Percentiles rank a stretch among this genome's conserved stretches.
Evolutionary conservation across 2,113 vertebrate genomes (phyloP).

Genomic region (Triplophysa siluroides): DNA sequence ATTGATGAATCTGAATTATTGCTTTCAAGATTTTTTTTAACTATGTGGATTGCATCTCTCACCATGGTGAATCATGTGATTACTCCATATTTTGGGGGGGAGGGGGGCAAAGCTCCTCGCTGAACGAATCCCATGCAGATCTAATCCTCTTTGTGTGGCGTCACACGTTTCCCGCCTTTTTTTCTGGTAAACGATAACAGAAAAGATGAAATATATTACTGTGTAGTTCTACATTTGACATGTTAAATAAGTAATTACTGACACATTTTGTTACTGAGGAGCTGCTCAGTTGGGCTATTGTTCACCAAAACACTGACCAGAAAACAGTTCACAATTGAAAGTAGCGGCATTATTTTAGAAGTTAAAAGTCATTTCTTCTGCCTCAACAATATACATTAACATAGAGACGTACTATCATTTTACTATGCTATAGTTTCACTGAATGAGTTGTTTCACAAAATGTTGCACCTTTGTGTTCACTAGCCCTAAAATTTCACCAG

Average conservation of each 20-base stretch:
- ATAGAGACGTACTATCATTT: slow-evolving; percentile 4
- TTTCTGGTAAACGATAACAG: slow-evolving; percentile 81
- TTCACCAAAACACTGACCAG: slow-evolving; percentile 39
- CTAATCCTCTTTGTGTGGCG: slow-evolving; percentile 79
- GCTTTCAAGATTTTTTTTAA: slow-evolving; percentile 73
- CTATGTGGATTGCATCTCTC: slow-evolving; percentile 74
- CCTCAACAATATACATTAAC: not conserved
- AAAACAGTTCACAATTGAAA: slow-evolving; percentile 10
- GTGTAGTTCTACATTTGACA: slow-evolving; percentile 57
- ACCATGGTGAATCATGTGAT: slow-evolving; percentile 70
- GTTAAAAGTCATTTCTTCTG: not conserved
- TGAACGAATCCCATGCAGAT: slow-evolving; percentile 78
- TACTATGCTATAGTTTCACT: not conserved
- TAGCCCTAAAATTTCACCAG: not conserved
- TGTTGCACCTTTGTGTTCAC: not conserved
- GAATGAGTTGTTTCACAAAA: not conserved
- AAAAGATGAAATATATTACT: slow-evolving; percentile 76
- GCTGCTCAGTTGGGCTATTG: slow-evolving; percentile 55
- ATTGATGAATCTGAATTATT: slow-evolving; percentile 71
- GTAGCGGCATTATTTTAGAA: not conserved
- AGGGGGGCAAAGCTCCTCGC: slow-evolving; percentile 73
- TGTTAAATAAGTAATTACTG: slow-evolving; percentile 37
- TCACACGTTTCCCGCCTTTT: slow-evolving; percentile 82
- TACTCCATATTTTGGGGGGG: slow-evolving; percentile 66
- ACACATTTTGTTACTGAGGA: slow-evolving; percentile 39